Conservation (phyloP, 2,113 vertebrate species). For the Coptodon rendalli region DNA sequence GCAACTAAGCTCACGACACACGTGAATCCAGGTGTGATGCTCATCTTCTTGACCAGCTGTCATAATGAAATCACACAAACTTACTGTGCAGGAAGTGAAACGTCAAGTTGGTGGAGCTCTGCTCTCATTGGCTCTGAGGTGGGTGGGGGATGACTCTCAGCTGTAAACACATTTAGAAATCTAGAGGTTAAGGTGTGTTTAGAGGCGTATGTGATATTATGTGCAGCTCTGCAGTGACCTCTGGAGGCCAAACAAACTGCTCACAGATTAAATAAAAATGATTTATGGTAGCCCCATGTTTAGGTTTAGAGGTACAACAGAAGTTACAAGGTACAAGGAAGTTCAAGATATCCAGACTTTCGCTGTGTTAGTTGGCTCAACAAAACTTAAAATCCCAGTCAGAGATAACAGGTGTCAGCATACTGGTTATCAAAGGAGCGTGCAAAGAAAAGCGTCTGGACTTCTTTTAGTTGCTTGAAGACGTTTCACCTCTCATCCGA, state of each 20-base stretch:
- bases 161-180: conserved; percentile 10
- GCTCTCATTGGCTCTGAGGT: conserved; percentile 15
- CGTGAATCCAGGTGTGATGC: neutral
- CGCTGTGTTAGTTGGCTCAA: neutral
- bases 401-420: neutral
- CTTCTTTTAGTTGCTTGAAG: too few relatives aligned
- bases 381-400: neutral
- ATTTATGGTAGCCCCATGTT: rapidly evolving
- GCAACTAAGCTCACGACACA: neutral
- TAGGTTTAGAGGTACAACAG: neutral
- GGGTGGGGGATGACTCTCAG: neutral
- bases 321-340: neutral
- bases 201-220: neutral
- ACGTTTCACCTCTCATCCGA: too few relatives aligned
- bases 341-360: neutral
- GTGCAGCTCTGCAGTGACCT: neutral
- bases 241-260: neutral
- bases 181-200: neutral
- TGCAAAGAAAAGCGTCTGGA: too few relatives aligned
- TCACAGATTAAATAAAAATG: neutral
- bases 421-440: too few relatives aligned
- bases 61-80: neutral
- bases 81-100: conserved; percentile 43
- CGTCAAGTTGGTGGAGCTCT: neutral
- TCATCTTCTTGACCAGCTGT: neutral